Percentiles rank a stretch among this genome's conserved stretches.
Evolutionary conservation across 2,113 vertebrate species (phyloP).

Genomic region (Ptilonorhynchus violaceus): DNA sequence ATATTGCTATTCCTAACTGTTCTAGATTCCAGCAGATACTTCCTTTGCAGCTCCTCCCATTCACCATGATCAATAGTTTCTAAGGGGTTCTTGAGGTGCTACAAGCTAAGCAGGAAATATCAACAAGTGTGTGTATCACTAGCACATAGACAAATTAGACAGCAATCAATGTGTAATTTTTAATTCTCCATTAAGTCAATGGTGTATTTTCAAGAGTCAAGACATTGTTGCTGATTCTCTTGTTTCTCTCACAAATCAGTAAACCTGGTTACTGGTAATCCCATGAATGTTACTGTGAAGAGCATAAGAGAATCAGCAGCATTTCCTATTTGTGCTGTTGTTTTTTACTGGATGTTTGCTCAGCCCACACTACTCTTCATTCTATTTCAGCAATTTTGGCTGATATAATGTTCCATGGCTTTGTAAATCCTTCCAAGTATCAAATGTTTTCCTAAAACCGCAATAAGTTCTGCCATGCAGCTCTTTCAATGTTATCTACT

Average conservation of each 20-base stretch:
- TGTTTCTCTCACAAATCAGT: neutral
- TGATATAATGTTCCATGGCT: neutral
- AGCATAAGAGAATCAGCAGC: neutral
- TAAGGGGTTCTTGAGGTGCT: neutral
- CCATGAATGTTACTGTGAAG: neutral
- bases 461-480: neutral
- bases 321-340: neutral
- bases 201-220: neutral
- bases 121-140: neutral
- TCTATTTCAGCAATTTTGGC: neutral
- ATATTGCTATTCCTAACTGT: neutral
- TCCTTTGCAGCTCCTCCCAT: slow-evolving; percentile 22
- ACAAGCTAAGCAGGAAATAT: neutral
- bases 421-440: neutral
- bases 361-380: neutral
- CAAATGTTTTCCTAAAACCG: neutral
- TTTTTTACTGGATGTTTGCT: neutral
- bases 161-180: neutral
- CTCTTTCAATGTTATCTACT: neutral
- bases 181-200: neutral
- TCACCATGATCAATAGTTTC: neutral
- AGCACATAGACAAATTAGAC: neutral
- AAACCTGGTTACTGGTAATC: neutral
- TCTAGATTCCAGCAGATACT: neutral
- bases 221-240: neutral